Base-by-base conservation (phyloP, 2,797 vertebrate genomes). In the Anolis apletophallus region DNA sequence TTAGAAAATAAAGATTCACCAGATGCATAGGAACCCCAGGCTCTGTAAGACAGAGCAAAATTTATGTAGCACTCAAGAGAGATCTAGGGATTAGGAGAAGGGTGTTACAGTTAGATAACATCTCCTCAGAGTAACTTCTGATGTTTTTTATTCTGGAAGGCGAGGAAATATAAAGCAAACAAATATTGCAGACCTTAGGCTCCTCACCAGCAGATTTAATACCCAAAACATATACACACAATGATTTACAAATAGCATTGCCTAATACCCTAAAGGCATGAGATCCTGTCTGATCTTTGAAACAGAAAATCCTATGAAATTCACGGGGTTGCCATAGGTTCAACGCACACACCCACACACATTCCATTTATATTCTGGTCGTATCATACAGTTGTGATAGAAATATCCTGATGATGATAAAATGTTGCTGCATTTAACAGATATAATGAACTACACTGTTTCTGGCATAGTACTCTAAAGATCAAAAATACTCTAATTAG, bases 1-100 rank as follows among this genome's bases (percentile, higher is more conserved):
- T 84, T 88, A 87, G 89, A 90, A 93, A 93, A 93, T 86, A 90
- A 54, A 94, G 88, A 90, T 90, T 78, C 87, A 87, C 83, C 92
- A 95, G 89, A 94, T 94, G 91, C 88, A 93, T 88, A 93, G 78
- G 76, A 89, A 90, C 50, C 40, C 80, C 2, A 0, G 88, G 80
- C 80, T 91, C 73, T 0, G 2, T 72, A 88, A 88, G 81, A 88
- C 84, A 85, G 81, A 40, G 36, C 86, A 85, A 90, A 91, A 92
- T 90, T 88, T 90, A 87, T 93, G 91, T 87, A 88, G 89, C 69
- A 79, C 71, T 94, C 78, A 57, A 88, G 92, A 89, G 88, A 91
- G 80, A 90, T 83, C 54, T 71, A 81, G 71, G 74, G 72, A 91
- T 89, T 90, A 93, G 73, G 0, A 0, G 59, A 91, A 19, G 80